Evolutionary conservation across 2,113 vertebrate species (phyloP).

Genomic region (Tichodroma muraria): DNA sequence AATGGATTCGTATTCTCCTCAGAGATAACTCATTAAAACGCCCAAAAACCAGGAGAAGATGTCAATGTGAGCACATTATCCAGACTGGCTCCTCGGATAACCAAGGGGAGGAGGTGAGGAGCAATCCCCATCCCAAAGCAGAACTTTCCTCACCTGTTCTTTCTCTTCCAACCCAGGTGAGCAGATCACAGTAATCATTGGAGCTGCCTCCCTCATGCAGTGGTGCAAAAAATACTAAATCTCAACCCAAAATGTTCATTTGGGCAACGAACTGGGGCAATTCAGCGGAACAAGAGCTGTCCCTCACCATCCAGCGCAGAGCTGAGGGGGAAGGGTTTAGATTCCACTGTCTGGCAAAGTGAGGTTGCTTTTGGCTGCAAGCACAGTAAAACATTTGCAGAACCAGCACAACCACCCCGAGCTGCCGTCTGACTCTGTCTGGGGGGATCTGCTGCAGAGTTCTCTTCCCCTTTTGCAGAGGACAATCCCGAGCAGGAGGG

Average conservation of each 20-base stretch:
- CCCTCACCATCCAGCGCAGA: not conserved
- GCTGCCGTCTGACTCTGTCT: not conserved
- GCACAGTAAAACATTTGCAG: not conserved
- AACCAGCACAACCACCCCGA: not conserved
- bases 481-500: not conserved
- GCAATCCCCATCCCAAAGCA: not conserved
- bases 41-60: not conserved
- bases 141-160: not conserved
- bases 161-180: not conserved
- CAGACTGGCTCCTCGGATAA: accelerated
- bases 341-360: not conserved
- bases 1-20: not conserved
- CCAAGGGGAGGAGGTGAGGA: not conserved
- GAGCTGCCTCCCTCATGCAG: not conserved
- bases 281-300: not conserved
- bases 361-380: not conserved
- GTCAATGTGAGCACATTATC: accelerated
- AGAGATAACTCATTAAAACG: accelerated
- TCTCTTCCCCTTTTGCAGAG: not conserved
- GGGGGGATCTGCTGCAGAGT: not conserved
- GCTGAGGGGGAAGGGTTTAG: not conserved
- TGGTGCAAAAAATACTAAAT: accelerated
- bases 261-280: not conserved
- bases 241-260: not conserved
- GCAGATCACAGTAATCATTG: not conserved